Evolutionary conservation across 2,797 vertebrate species (phyloP), one percentile per base, ranked within the genome.

Genomic region (Alca torda): DNA sequence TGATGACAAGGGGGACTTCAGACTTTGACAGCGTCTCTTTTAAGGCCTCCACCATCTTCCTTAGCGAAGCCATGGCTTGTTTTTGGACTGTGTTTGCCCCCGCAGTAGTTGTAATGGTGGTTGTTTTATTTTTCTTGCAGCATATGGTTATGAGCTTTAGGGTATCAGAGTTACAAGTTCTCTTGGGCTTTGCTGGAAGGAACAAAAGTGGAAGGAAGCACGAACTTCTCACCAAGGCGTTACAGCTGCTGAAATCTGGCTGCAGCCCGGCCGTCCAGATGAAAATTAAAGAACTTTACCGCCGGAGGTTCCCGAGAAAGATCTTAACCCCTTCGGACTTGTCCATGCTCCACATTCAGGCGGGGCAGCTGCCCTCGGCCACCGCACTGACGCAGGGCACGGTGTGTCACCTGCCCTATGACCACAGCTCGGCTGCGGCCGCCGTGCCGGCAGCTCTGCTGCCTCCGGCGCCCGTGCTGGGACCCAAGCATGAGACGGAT

Each of bases 61-160:
- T 4, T 31, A 6, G 20, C 0, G 25, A 35, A 5, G n/a, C 61
- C 10, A 0, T 5, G 53, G 59, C 67, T 53, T 11, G 59, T 5
- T n/a, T 53, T n/a, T 24, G n/a, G 61, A 3, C 11, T 1, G 21
- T 4, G 1, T 11, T 31, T 3, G 41, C 43, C 39, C 60, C 0
- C 16, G 2, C 26, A 4, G 76, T 31, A 0, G 2, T 33, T 5
- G 11, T 81, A 45, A 81, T 1, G 46, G 54, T 3, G 24, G 8
- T 24, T 6, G 30, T n/a, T 41, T 33, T 35, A 3, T 68, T 63
- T 31, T 31, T 14, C 65, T 80, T 45, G 37, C 92, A 98, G 98
- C 98, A 98, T 61, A 98, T 98, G 98, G 98, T 98, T 82, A 97
- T 98, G 98, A 98, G 97, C 95, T 98, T 98, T 97, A 97, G 98